Conservation (phyloP, 1,140 invertebrate genomes). For the Leptinotarsa texana region DNA sequence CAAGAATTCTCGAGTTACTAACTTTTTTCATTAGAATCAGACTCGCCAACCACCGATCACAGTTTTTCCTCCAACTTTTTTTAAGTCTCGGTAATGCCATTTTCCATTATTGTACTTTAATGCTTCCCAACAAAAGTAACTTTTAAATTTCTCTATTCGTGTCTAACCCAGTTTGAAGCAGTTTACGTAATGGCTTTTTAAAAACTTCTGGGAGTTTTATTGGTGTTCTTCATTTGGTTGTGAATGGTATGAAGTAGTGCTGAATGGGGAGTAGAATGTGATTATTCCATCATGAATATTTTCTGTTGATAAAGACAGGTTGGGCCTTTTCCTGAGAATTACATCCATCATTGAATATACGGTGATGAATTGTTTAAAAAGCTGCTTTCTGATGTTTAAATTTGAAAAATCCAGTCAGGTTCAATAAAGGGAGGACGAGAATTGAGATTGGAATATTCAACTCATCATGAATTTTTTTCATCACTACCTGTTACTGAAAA, state of each 20-base stretch:
- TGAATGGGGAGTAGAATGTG: background rate
- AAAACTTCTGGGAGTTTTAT: slow-evolving; percentile 19
- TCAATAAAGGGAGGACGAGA: no score
- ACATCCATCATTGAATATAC: no score
- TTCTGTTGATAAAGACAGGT: no score
- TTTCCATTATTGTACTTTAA: slow-evolving; percentile 22
- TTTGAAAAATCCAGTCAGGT: no score
- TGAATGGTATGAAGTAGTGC: background rate
- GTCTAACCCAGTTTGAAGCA: slow-evolving; percentile 20
- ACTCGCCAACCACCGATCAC: slow-evolving; percentile 1
- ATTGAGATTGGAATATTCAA: no score
- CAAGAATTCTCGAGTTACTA: background rate
- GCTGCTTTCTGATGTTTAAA: no score
- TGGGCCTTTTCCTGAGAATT: no score
- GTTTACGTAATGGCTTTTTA: slow-evolving; percentile 23
- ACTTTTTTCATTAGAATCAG: background rate
- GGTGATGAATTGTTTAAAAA: no score
- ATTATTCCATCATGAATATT: background rate
- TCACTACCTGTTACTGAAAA: no score
- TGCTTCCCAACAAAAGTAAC: slow-evolving; percentile 15
- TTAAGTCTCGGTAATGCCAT: slow-evolving; percentile 1
- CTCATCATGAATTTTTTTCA: no score
- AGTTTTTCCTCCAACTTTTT: background rate
- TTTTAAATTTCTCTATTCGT: slow-evolving; percentile 22
- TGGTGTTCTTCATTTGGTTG: slow-evolving; percentile 12